Evolutionary conservation across 2,888 invertebrate species (phyloP).

Genomic region (Heliconius cydno): DNA sequence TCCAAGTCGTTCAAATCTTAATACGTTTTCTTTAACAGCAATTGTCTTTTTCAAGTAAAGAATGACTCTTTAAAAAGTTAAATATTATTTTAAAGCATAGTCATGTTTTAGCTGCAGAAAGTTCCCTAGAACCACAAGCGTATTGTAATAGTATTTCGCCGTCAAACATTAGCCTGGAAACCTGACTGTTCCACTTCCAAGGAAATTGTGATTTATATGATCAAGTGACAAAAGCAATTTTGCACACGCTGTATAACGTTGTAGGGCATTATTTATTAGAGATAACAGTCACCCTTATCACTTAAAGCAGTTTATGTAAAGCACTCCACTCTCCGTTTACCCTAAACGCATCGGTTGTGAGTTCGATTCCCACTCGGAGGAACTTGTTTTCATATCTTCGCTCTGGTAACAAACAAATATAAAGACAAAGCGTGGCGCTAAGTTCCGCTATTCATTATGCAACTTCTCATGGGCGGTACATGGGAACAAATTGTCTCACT

Average conservation of each 20-base stretch:
- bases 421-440: background rate
- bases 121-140: background rate
- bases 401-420: no score
- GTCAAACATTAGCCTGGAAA: background rate
- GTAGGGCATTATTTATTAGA: background rate
- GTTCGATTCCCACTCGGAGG: no score
- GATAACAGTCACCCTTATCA: background rate
- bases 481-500: no score
- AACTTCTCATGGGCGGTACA: no score
- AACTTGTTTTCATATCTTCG: no score
- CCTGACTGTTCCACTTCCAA: conserved; percentile 7
- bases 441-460: no score
- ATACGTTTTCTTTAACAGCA: no score
- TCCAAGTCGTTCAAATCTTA: no score
- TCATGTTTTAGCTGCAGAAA: background rate
- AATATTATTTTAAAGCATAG: background rate
- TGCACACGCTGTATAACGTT: background rate
- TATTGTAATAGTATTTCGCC: background rate
- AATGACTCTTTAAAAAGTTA: no score
- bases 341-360: no score
- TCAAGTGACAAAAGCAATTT: background rate
- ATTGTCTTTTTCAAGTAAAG: no score
- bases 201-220: conserved; percentile 2
- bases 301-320: background rate
- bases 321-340: background rate